Base-by-base conservation (phyloP, 2,797 vertebrate species). In the Phalanger gymnotis region DNA sequence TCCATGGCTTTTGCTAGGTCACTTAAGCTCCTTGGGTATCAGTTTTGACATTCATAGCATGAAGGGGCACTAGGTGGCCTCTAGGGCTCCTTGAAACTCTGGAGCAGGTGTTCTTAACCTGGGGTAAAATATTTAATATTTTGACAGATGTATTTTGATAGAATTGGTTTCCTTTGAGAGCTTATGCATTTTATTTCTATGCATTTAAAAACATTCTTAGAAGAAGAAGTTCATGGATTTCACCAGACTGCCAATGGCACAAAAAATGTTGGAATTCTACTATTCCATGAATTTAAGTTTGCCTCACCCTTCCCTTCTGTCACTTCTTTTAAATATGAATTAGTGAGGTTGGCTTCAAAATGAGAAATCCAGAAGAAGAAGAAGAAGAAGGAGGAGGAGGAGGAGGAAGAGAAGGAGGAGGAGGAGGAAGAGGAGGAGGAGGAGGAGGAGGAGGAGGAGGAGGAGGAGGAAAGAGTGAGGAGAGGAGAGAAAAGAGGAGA, bases 381-480 rank as follows among this genome's bases (percentile, higher is more conserved):
- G 16, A n/a, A 4, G 14, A 34, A 34, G 6, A 14, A n/a, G 34
- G 4, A 5, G 14, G 34, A 19, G 61, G 31, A 58, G 11, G 13
- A 5, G 16, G 54, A 54, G 6, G 22, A 10, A 56, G 55, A 56
- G 55, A 54, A 10, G n/a, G n/a, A n/a, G n/a, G n/a, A n/a, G n/a
- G 27, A 57, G 25, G 56, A n/a, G 25, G 25, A 27, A 19, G 10
- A 54, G 16, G 16, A 19, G 53, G 11, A 53, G 53, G 11, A 53
- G 53, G 11, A 53, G 53, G 11, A 53, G 53, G 11, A 53, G 53
- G 11, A 10, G 11, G 10, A 10, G 10, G 22, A 22, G 2, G 55
- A 25, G 14, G 1, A 25, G 2, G 1, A 10, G 19, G 1, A 22
- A 56, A 22, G 3, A 5, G 4, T n/a, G n/a, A n/a, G n/a, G 53